Evolutionary conservation across 1,140 invertebrate species (phyloP), one percentile per base, ranked within the genome.

Genomic region (Archegozetes longisetosus): DNA sequence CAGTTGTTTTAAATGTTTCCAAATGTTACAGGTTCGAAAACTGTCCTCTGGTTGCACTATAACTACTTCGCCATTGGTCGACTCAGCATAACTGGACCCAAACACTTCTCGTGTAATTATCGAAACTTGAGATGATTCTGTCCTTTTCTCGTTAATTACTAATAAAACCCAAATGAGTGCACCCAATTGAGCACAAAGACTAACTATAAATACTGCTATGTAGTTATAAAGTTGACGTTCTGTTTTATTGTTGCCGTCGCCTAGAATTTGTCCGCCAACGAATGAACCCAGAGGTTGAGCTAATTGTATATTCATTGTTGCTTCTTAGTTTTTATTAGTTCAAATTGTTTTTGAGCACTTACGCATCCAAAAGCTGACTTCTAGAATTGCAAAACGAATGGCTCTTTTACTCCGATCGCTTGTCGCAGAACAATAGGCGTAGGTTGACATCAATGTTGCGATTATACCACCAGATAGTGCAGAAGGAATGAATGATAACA

Each of bases 381-480:
- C 60, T 32, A 61, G 26, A 49, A 55, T 55, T 3, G 53, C 60
- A 61, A 55, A 61, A 47, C 60, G 25, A 4, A 47, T 49, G 28
- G 60, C 27, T 40, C 60, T 32, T 14, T 23, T 55, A 17, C 4
- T 12, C 26, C 49, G 48, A 24, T 58, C 57, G 27, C 57, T 58
- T n/a, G 57, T 58, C 1, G 57, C 57, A 1, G 57, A 58, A 53
- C 57, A 58, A 53, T 58, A 58, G 22, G 57, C 57, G 40, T 58
- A 58, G 1, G 49, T 58, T 2, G 57, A 46, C 57, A 58, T 58
- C 20, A 58, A 23, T 29, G 57, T 58, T 6, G 57, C 57, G 2
- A 58, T 53, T n/a, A 58, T 58, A 20, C 57, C 57, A 58, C 57
- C 57, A n/a, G 48, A 50, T 3, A 58, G 49, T 22, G 57, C 57